Conservation (phyloP, 2,888 invertebrate species). For the Nemurella pictetii region DNA sequence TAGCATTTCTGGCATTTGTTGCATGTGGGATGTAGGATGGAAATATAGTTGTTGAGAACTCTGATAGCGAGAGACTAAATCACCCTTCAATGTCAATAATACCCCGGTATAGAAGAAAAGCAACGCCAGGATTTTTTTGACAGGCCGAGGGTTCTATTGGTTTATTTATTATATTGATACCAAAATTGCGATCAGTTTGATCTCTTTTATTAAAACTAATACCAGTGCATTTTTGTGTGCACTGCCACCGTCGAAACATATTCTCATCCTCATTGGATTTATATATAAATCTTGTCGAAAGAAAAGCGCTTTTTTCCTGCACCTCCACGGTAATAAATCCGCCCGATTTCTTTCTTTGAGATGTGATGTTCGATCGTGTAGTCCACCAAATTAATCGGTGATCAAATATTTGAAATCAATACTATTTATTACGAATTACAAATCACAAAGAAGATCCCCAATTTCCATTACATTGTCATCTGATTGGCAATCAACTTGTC, state of each 20-base stretch:
- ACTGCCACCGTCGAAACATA: not conserved
- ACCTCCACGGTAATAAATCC: not conserved
- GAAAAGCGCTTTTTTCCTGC: not conserved
- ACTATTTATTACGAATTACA: not conserved
- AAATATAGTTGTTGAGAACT: not conserved
- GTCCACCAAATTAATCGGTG: not conserved
- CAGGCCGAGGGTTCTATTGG: not conserved
- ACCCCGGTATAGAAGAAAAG: not conserved
- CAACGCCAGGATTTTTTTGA: not conserved
- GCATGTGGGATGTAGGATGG: not conserved
- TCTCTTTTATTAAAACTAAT: not conserved
- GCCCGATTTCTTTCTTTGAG: not conserved
- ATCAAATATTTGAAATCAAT: not conserved
- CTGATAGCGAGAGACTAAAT: not conserved
- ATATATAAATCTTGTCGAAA: not conserved
- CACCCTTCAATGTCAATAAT: not conserved
- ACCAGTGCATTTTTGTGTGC: not conserved
- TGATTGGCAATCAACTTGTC: not conserved
- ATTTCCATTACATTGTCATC: not conserved
- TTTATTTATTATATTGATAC: slow-evolving; percentile 1
- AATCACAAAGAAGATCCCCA: not conserved
- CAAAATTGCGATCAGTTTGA: not conserved
- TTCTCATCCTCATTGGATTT: not conserved
- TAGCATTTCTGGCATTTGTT: not conserved
- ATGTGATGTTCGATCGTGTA: not conserved